A percentile compares a stretch with the other conserved stretches of the same genome.
These are phyloP conservation scores for Philotrypesis tridentata DNA, from an alignment of 1,140 invertebrate genomes.

Conservation along the genomic window DNA sequence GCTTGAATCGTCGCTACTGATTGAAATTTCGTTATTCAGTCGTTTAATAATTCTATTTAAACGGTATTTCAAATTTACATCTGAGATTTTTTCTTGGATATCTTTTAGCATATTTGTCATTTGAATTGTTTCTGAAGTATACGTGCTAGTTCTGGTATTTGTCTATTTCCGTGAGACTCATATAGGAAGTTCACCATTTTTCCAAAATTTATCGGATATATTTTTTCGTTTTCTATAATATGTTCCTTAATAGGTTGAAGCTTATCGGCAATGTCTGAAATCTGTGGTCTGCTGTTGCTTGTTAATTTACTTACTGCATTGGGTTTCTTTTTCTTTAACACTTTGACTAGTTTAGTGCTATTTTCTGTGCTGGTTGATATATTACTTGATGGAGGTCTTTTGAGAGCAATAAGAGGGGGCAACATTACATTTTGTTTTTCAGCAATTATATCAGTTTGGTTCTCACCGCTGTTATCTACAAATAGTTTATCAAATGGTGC, in stretches of 20 bases:
- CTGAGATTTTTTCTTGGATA: neutral
- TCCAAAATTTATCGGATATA: neutral
- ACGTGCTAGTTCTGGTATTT: neutral
- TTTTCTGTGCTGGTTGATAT: too few relatives aligned
- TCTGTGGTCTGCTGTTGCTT: too few relatives aligned
- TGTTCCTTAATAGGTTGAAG: neutral
- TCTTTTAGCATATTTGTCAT: neutral
- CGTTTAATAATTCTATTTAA: neutral
- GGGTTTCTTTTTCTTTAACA: too few relatives aligned
- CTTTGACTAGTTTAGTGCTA: too few relatives aligned
- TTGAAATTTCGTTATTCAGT: neutral
- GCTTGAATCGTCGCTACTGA: neutral
- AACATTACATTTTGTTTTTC: neutral
- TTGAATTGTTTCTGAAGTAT: neutral
- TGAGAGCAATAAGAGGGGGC: neutral
- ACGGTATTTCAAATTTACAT: neutral
- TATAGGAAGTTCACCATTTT: neutral
- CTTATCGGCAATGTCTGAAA: neutral
- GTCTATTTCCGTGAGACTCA: neutral
- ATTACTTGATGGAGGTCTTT: neutral
- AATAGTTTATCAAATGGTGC: too few relatives aligned
- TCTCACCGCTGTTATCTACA: too few relatives aligned
- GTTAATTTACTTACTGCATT: too few relatives aligned
- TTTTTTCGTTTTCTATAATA: neutral
- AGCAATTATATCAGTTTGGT: neutral